phyloP scores from a whole-genome alignment of 2,888 invertebrate species.

The Stictocephala bisonia region DNA sequence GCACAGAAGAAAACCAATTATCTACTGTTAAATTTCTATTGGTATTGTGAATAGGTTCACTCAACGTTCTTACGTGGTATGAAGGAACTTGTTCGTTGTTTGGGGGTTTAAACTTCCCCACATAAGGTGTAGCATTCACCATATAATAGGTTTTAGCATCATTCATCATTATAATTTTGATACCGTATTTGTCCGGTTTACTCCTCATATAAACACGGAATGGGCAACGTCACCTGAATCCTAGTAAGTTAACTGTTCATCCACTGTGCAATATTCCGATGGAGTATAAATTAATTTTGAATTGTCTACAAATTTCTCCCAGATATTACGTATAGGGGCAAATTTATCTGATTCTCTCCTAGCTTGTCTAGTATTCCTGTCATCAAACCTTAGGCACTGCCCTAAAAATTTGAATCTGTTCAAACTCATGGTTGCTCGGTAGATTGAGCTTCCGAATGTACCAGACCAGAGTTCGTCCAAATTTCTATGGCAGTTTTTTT shows the following conservation, averaged over 20 bases:
- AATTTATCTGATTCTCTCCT: conserved; percentile 47
- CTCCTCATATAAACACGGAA: conserved; percentile 47
- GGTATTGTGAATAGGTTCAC: conserved; percentile 44
- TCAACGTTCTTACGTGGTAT: conserved; percentile 51
- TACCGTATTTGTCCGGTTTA: conserved; percentile 50
- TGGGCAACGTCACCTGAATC: conserved; percentile 40
- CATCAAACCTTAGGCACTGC: conserved; percentile 47
- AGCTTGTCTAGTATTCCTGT: conserved; percentile 34
- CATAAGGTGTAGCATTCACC: conserved; percentile 49
- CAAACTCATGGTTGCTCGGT: conserved; percentile 40
- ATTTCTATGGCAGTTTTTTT: conserved; percentile 29
- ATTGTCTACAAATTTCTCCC: conserved; percentile 47
- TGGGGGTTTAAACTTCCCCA: conserved; percentile 44
- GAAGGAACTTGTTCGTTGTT: conserved; percentile 34
- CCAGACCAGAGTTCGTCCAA: conserved; percentile 46
- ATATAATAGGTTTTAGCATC: conserved; percentile 51
- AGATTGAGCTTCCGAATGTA: conserved; percentile 24
- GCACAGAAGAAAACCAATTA: conserved; percentile 52
- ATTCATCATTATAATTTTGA: conserved; percentile 46
- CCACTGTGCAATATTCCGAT: conserved; percentile 31
- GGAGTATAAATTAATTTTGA: conserved; percentile 48
- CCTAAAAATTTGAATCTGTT: conserved; percentile 48
- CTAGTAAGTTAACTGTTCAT: conserved; percentile 50
- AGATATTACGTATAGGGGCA: conserved; percentile 51
- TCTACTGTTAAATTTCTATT: conserved; percentile 53